These are phyloP conservation scores for Thelaira solivaga DNA, from an alignment of 2,888 invertebrate species.

Conservation along the genomic window DNA sequence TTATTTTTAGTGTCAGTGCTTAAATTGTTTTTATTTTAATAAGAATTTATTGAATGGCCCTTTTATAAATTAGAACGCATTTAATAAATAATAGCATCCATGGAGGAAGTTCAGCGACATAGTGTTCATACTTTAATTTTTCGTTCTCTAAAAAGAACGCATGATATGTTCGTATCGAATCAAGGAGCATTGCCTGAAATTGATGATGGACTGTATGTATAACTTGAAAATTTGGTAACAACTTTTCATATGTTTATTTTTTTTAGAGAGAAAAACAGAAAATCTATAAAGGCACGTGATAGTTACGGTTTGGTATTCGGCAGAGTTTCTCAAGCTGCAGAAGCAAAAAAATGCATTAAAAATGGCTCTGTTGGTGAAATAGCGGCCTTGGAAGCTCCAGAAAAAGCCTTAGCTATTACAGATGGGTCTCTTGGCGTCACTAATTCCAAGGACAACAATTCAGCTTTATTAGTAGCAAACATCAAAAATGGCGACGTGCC, in stretches of 20 bases:
- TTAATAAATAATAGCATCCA: too few relatives aligned
- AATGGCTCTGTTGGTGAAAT: neutral
- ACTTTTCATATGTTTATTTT: neutral
- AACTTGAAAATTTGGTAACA: neutral
- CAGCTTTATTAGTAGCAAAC: slow-evolving; percentile 1
- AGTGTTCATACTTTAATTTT: slow-evolving; percentile 98
- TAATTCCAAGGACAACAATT: slow-evolving; percentile 31
- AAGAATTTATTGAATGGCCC: too few relatives aligned
- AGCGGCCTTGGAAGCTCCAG: slow-evolving; percentile 40
- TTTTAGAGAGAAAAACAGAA: slow-evolving; percentile 84
- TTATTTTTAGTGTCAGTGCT: too few relatives aligned
- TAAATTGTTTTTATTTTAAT: too few relatives aligned
- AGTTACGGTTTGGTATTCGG: slow-evolving; percentile 91
- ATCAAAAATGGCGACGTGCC: slow-evolving; percentile 26
- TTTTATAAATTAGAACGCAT: too few relatives aligned
- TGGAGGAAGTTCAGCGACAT: slow-evolving; percentile 94
- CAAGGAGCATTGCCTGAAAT: slow-evolving; percentile 90
- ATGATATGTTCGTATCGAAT: slow-evolving; percentile 97
- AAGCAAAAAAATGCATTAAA: slow-evolving; percentile 65
- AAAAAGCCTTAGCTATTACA: slow-evolving; percentile 68
- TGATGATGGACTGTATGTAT: slow-evolving; percentile 86
- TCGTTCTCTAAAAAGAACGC: slow-evolving; percentile 96
- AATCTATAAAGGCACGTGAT: slow-evolving; percentile 87
- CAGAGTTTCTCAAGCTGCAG: slow-evolving; percentile 79
- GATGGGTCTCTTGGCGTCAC: slow-evolving; percentile 64